These are phyloP conservation scores for Ophion costatus DNA, from an alignment of 2,888 invertebrate genomes.

Conservation along the genomic window DNA sequence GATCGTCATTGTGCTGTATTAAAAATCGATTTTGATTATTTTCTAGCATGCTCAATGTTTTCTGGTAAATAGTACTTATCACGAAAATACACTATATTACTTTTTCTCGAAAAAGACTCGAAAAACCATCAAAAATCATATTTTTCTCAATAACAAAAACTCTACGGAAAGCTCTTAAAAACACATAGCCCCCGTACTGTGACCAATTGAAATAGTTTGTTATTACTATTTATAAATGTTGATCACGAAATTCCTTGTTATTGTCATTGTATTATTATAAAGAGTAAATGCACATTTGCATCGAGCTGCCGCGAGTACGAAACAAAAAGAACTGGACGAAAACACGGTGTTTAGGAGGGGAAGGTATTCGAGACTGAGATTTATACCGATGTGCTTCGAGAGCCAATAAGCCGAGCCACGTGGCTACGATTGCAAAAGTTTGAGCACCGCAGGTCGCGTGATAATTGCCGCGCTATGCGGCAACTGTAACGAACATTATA, in stretches of 20 bases:
- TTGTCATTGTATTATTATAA: neutral
- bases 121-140: too few relatives aligned
- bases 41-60: too few relatives aligned
- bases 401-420: constrained; percentile 26
- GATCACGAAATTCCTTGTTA: neutral
- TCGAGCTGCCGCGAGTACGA: neutral
- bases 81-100: too few relatives aligned
- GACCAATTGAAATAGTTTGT: too few relatives aligned
- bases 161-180: too few relatives aligned
- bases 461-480: constrained; percentile 29
- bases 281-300: neutral
- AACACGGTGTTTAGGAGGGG: neutral
- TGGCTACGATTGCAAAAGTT: constrained; percentile 37
- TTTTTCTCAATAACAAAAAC: too few relatives aligned
- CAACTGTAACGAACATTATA: neutral
- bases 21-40: too few relatives aligned
- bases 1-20: too few relatives aligned
- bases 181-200: too few relatives aligned
- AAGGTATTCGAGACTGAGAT: constrained; percentile 33
- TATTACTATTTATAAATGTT: too few relatives aligned
- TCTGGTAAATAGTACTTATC: too few relatives aligned
- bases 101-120: too few relatives aligned
- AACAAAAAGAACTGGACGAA: neutral
- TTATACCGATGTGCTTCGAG: constrained; percentile 14
- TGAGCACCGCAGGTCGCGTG: constrained; percentile 33